Conservation (phyloP, 2,888 invertebrate species). For the Gisinianus flammeolus region DNA sequence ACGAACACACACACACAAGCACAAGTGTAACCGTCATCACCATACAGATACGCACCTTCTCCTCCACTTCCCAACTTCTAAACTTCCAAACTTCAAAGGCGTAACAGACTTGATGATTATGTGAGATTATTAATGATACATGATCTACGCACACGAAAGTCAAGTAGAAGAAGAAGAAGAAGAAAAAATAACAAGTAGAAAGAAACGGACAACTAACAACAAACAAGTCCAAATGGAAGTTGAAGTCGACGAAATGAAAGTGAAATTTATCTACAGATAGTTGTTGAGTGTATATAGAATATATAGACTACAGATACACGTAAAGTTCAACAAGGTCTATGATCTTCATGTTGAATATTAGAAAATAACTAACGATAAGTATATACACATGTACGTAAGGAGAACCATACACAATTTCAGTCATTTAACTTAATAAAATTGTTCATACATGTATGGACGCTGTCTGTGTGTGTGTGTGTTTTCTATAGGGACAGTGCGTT, state of each 20-base stretch:
- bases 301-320: neutral
- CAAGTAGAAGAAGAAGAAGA: neutral
- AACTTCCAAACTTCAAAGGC: too few relatives aligned
- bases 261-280: neutral
- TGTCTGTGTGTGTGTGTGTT: neutral
- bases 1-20: too few relatives aligned
- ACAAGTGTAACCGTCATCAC: neutral
- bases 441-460: neutral
- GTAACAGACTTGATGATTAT: neutral
- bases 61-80: neutral
- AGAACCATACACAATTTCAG: too few relatives aligned
- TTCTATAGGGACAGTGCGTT: neutral
- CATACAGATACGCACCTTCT: neutral
- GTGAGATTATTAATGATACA: neutral
- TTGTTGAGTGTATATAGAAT: neutral
- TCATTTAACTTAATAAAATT: neutral
- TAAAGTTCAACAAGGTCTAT: slow-evolving; percentile 12
- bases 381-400: neutral
- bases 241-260: neutral
- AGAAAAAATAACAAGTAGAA: neutral
- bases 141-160: neutral
- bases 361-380: neutral
- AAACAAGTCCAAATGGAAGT: neutral
- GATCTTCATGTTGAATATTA: neutral
- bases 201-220: too few relatives aligned